Conservation (phyloP, 2,888 invertebrate species). For the Onchidella celtica region DNA sequence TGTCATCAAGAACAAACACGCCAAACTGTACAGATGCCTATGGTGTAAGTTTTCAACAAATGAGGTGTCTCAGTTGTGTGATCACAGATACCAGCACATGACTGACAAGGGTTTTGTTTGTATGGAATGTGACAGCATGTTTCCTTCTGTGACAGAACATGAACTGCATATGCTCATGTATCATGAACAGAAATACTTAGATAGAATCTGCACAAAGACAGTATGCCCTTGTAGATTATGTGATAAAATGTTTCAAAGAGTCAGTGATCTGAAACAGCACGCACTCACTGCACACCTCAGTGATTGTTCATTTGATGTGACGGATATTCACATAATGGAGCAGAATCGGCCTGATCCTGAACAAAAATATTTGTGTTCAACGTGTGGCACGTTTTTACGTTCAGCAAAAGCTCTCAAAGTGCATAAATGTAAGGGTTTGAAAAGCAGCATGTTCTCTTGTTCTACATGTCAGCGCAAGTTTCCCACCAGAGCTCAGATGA, state of each 20-base stretch:
- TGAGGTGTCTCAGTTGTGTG: not conserved
- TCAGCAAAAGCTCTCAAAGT: not conserved
- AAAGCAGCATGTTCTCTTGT: not conserved
- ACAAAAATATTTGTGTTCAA: constrained; percentile 12
- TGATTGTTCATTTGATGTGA: not conserved
- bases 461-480: not conserved
- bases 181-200: not conserved
- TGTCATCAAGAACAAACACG: not conserved
- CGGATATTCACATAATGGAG: not conserved
- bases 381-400: not conserved
- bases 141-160: not conserved
- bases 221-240: not conserved
- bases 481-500: not conserved
- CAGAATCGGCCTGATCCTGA: not conserved
- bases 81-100: constrained; percentile 4
- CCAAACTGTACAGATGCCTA: not conserved
- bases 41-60: constrained; percentile 23
- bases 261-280: not conserved
- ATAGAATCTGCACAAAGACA: not conserved
- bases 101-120: not conserved
- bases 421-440: constrained; percentile 9
- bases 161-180: constrained; percentile 4
- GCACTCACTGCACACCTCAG: not conserved
- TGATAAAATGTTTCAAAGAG: not conserved
- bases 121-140: not conserved